A percentile compares a stretch with the other conserved stretches of the same genome.
Evolutionary conservation across 2,888 invertebrate species (phyloP).

Genomic region (Leucania comma): DNA sequence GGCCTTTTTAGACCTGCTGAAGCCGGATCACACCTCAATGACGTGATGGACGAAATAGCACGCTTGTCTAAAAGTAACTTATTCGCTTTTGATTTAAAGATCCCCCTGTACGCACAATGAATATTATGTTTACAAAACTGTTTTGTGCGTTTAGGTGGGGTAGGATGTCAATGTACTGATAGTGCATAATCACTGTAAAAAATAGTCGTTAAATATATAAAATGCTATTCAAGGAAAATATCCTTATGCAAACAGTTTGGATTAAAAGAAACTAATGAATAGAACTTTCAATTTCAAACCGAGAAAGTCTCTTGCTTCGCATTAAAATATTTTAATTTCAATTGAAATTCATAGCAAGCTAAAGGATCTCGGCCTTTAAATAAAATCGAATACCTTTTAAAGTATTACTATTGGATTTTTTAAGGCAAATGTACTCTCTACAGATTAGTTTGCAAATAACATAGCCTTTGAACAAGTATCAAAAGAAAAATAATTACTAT

Average conservation of each 20-base stretch:
- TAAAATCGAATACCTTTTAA: conserved; percentile 34
- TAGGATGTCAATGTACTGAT: too few species aligned
- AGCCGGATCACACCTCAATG: too few species aligned
- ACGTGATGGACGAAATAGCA: too few species aligned
- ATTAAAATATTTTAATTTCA: conserved; percentile 36
- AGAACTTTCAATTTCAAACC: background rate
- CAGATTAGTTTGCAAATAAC: background rate
- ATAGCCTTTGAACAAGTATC: background rate
- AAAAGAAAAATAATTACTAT: background rate
- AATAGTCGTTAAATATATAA: too few species aligned
- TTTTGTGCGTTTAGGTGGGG: too few species aligned
- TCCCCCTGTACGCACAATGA: too few species aligned
- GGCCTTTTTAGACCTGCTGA: too few species aligned
- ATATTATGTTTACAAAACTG: too few species aligned
- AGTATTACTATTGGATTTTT: conserved; percentile 4
- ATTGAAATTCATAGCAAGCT: conserved; percentile 26
- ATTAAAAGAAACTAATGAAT: background rate
- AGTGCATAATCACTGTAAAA: too few species aligned
- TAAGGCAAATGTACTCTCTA: background rate
- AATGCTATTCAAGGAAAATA: too few species aligned
- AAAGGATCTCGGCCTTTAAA: conserved; percentile 21
- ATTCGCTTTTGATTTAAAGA: too few species aligned
- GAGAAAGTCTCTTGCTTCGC: conserved; percentile 3
- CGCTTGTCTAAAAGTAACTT: too few species aligned
- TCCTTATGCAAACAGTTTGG: background rate